phyloP scores from a whole-genome alignment of 2,797 vertebrate species.

The Varecia variegata region DNA sequence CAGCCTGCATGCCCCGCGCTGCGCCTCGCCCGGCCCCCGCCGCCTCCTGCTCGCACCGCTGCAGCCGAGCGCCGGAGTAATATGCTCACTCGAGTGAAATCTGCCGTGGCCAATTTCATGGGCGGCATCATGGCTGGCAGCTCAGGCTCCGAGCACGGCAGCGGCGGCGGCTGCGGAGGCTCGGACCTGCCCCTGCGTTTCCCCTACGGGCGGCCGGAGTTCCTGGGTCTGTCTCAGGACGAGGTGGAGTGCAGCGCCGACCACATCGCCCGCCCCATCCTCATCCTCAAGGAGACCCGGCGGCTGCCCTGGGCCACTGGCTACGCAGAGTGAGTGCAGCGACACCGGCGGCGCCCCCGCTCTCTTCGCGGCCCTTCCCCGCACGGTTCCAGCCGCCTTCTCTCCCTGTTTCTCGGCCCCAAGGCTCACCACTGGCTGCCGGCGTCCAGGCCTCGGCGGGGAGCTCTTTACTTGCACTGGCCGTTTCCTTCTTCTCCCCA shows the following conservation, averaged over 20 bases:
- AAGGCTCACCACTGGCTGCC: not conserved
- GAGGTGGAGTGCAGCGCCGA: conserved; percentile 96
- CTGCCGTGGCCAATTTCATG: conserved; percentile 95
- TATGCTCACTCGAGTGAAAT: conserved; percentile 96
- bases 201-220: conserved; percentile 94
- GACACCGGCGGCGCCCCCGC: not conserved
- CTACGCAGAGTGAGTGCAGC: conserved; percentile 95
- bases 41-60: conserved; percentile 56
- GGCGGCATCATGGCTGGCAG: conserved; percentile 94
- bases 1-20: conserved; percentile 67
- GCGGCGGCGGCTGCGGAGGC: conserved; percentile 78
- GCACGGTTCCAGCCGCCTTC: not conserved
- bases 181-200: conserved; percentile 91
- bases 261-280: conserved; percentile 94
- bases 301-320: conserved; percentile 95
- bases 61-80: conserved; percentile 79
- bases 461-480: not conserved
- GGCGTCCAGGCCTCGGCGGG: conserved; percentile 51
- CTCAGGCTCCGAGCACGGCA: conserved; percentile 86
- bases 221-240: conserved; percentile 93
- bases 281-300: conserved; percentile 92
- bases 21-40: conserved; percentile 37
- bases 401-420: not conserved
- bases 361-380: conserved; percentile 32
- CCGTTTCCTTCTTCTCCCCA: not conserved